Evolutionary conservation across 2,888 invertebrate genomes (phyloP).

Genomic region (Sclerodermus sp.): DNA sequence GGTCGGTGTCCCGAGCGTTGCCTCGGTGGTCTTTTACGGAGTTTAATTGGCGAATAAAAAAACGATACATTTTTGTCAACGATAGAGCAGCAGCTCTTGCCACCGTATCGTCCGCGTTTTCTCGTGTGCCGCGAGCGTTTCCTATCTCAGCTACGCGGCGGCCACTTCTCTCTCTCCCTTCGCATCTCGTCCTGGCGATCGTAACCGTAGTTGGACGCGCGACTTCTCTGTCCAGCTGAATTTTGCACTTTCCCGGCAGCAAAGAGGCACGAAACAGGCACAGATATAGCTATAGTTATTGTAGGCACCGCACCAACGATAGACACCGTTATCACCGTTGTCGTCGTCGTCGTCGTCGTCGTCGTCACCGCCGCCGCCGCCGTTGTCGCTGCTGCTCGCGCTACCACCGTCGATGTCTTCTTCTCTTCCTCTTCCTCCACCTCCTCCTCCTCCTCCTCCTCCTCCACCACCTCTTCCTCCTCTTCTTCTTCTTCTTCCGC

Average conservation of each 20-base stretch:
- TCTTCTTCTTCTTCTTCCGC: constrained; percentile 10
- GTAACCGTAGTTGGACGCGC: too few species aligned
- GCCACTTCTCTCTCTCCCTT: too few species aligned
- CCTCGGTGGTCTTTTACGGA: constrained; percentile 1
- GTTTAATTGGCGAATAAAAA: background rate
- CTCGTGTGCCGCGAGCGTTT: too few species aligned
- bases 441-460: constrained; percentile 4
- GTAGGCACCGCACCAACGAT: too few species aligned
- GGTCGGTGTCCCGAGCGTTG: constrained; percentile 43
- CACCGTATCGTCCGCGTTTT: too few species aligned
- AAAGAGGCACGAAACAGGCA: too few species aligned
- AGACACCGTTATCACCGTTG: constrained; percentile 10
- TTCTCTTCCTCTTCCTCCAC: constrained; percentile 1
- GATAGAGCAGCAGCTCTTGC: too few species aligned
- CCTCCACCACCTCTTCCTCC: constrained; percentile 6
- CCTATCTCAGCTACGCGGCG: too few species aligned
- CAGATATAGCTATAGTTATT: too few species aligned
- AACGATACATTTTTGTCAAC: background rate
- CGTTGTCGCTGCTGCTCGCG: constrained; percentile 13
- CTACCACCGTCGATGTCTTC: constrained; percentile 12
- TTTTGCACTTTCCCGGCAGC: too few species aligned
- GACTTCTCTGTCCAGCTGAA: too few species aligned
- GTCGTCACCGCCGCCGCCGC: constrained; percentile 11
- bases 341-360: constrained; percentile 9
- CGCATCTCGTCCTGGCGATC: too few species aligned